These are phyloP conservation scores for Drosophila monieri DNA, from an alignment of 2,888 invertebrate species.

Conservation along the genomic window DNA sequence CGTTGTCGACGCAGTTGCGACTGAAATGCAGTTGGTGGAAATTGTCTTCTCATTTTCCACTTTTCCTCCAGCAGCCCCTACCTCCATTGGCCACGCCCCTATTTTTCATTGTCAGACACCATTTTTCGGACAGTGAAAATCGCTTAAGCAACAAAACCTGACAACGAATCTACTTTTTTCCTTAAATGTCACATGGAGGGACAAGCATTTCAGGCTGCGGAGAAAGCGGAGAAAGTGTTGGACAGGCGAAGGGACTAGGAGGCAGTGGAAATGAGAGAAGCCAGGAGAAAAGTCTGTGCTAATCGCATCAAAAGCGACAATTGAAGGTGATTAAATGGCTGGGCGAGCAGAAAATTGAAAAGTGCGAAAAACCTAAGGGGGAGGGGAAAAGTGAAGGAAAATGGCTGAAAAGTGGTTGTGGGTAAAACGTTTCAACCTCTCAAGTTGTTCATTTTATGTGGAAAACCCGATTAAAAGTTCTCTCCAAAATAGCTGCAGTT, in stretches of 20 bases:
- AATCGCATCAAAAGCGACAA: slow-evolving; percentile 34
- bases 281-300: slow-evolving; percentile 8
- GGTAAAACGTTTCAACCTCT: neutral
- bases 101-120: neutral
- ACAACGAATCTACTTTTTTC: slow-evolving; percentile 27
- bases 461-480: neutral
- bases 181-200: slow-evolving; percentile 18
- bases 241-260: neutral
- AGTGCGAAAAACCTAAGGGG: neutral
- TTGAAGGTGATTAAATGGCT: slow-evolving; percentile 27
- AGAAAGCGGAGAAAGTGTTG: slow-evolving; percentile 3
- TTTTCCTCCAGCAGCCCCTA: neutral
- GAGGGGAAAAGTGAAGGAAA: neutral
- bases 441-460: neutral
- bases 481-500: neutral
- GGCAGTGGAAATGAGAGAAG: neutral
- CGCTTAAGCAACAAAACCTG: slow-evolving; percentile 44
- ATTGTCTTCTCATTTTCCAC: neutral
- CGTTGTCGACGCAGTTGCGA: slow-evolving; percentile 26
- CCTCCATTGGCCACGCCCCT: neutral
- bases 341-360: slow-evolving; percentile 5
- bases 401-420: neutral
- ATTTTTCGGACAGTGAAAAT: slow-evolving; percentile 38
- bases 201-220: neutral
- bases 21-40: slow-evolving; percentile 8